Conservation (phyloP, 1,140 invertebrate species). For the Caerostris darwini region DNA sequence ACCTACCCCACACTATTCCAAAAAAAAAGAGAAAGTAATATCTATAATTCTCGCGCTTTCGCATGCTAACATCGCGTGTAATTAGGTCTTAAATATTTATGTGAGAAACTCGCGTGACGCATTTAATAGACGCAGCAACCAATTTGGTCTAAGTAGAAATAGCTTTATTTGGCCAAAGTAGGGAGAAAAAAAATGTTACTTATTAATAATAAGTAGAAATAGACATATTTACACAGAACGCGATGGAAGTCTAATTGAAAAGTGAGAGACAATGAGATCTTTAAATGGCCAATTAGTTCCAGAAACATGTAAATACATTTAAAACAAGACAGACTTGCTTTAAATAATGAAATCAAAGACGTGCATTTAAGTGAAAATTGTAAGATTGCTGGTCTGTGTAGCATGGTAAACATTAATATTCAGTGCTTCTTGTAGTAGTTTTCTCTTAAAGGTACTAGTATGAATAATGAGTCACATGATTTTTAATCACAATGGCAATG, state of each 20-base stretch:
- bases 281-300: background rate
- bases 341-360: too few species aligned
- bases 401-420: too few species aligned
- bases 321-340: too few species aligned
- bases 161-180: background rate
- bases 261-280: background rate
- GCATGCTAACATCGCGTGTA: background rate
- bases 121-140: background rate
- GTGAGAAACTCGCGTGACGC: background rate
- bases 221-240: background rate
- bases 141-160: background rate
- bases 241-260: conserved; percentile 17
- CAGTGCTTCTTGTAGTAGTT: too few species aligned
- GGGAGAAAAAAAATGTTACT: background rate
- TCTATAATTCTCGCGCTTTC: background rate
- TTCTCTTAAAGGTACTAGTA: too few species aligned
- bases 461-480: too few species aligned
- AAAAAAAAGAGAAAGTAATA: too few species aligned
- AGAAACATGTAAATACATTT: background rate
- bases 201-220: background rate
- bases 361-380: too few species aligned
- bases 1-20: too few species aligned
- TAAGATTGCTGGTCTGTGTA: too few species aligned
- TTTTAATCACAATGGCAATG: too few species aligned
- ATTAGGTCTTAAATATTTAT: conserved; percentile 44